These are phyloP conservation scores for Choristoneura fumiferana DNA, from an alignment of 1,140 invertebrate genomes.

Conservation along the genomic window DNA sequence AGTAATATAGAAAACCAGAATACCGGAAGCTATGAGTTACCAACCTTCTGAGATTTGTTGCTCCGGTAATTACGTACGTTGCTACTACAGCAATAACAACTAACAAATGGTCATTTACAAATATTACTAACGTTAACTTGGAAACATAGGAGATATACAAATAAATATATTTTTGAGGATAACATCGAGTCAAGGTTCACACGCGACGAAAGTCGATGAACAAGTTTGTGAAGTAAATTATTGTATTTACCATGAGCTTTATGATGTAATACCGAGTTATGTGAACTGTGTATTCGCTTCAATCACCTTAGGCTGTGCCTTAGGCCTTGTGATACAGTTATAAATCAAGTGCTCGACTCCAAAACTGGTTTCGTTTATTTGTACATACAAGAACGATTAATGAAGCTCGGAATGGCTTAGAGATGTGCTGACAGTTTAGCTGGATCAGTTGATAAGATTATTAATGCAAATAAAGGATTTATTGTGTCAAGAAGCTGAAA, in stretches of 20 bases:
- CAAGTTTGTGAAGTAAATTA: no score
- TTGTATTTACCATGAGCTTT: no score
- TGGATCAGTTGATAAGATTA: no score
- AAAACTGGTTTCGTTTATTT: slow-evolving; percentile 5
- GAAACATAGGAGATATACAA: no score
- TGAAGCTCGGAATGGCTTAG: background rate
- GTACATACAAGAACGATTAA: background rate
- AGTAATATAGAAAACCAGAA: slow-evolving; percentile 46
- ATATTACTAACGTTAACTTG: no score
- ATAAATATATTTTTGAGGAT: no score
- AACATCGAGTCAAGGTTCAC: no score
- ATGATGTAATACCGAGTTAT: no score
- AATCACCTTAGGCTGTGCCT: background rate
- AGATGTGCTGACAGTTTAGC: background rate
- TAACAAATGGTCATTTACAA: background rate
- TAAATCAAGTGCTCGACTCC: background rate
- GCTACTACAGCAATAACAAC: background rate
- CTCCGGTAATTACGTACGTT: slow-evolving; percentile 20
- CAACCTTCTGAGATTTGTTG: slow-evolving; percentile 42
- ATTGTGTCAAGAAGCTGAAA: no score
- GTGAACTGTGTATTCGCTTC: no score
- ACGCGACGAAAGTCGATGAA: no score
- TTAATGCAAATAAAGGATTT: no score
- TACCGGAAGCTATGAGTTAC: slow-evolving; percentile 49
- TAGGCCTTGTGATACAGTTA: slow-evolving; percentile 7